Evolutionary conservation across 2,888 invertebrate species (phyloP).

Genomic region (Carabus problematicus): DNA sequence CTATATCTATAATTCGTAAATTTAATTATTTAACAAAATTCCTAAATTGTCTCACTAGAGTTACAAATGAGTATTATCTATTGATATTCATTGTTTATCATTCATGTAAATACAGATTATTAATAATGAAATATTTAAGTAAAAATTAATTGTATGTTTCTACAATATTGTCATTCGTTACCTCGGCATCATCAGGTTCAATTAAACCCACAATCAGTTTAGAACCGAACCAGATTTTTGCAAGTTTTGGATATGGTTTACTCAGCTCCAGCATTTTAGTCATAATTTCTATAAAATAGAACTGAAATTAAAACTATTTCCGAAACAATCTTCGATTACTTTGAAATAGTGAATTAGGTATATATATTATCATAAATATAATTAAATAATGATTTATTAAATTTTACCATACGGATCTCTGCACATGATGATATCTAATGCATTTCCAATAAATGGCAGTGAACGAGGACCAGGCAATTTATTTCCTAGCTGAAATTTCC

Average conservation of each 20-base stretch:
- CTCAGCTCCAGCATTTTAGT: background rate
- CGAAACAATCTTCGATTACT: background rate
- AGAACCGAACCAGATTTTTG: slow-evolving; percentile 23
- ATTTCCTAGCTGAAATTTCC: slow-evolving; percentile 45
- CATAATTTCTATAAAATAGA: slow-evolving; percentile 19
- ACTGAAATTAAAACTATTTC: background rate
- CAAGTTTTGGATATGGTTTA: slow-evolving; percentile 1
- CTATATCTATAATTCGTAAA: no score
- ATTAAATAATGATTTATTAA: background rate
- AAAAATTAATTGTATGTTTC: no score
- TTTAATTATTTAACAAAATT: no score
- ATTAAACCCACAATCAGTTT: slow-evolving; percentile 20
- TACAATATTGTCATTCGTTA: slow-evolving; percentile 5
- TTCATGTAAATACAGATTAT: no score
- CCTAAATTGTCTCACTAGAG: no score
- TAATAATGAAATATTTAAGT: background rate
- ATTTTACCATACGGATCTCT: slow-evolving; percentile 19
- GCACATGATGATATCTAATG: slow-evolving; percentile 11
- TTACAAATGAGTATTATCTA: no score
- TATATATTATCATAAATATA: background rate
- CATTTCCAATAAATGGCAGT: slow-evolving; percentile 28
- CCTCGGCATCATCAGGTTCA: slow-evolving; percentile 31
- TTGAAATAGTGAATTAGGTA: background rate
- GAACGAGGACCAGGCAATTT: slow-evolving; percentile 19
- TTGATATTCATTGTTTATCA: no score